Evolutionary conservation across 2,888 invertebrate genomes (phyloP), one percentile per base, ranked within the genome.

Genomic region (Coecobrya sp.): DNA sequence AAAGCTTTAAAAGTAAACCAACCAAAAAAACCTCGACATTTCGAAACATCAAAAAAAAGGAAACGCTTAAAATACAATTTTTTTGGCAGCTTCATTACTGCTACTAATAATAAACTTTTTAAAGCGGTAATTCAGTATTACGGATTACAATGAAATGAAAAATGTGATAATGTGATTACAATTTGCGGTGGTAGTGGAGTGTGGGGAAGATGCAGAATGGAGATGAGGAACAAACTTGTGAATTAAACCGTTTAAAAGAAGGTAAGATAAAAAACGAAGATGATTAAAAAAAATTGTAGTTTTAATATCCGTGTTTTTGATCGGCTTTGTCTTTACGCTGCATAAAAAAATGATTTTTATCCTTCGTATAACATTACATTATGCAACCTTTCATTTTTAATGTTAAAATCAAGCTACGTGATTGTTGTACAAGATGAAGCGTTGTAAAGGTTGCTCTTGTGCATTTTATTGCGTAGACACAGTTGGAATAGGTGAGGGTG

Each of bases 311-410:
- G 22, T 59, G 1, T 8, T 19, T 59, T 49, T 49, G 22, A 59
- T 59, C n/a, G 59, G 19, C 19, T 1, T 59, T 19, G 19, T 59
- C 7, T 59, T 59, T n/a, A 7, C 1, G 19, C 22, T 59, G 59
- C 13, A 49, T 10, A 11, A 49, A 13, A 7, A 11, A 13, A 49
- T 49, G 19, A 59, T 59, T 52, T 27, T 68, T 27, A 70, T 70
- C 70, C 70, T 70, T 70, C 70, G 36, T 70, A n/a, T 36, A 36
- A 27, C 30, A 11, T 68, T 68, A 27, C 68, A 68, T 68, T 68
- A 22, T 3, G 59, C 10, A 62, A 22, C n/a, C 59, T 62, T 62
- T 62, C 19, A 8, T 62, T 62, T 62, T 36, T n/a, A n/a, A n/a
- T n/a, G n/a, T n/a, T n/a, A n/a, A n/a, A n/a, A n/a, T n/a, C n/a